Percentiles rank a stretch among this genome's conserved stretches.
Conservation (phyloP, 2,113 vertebrate genomes). For the Meleagris gallopavo region DNA sequence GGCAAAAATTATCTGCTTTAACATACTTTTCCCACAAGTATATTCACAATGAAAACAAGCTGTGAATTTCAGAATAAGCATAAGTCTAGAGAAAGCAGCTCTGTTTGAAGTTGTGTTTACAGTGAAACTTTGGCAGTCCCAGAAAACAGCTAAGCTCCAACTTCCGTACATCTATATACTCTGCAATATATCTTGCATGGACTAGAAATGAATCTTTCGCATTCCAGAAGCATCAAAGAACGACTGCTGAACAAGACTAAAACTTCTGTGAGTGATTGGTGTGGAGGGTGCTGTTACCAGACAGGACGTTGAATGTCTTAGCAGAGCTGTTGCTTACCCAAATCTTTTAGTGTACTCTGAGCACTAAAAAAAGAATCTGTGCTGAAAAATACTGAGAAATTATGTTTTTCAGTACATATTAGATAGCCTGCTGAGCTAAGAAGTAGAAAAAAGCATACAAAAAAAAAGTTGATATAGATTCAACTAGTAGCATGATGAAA, state of each 20-base stretch:
- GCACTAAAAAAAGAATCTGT: constrained; percentile 14
- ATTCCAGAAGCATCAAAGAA: constrained; percentile 67
- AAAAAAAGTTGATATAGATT: neutral
- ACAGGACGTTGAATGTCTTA: constrained; percentile 44
- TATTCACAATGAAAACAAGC: constrained; percentile 64
- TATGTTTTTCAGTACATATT: neutral
- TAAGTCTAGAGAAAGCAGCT: constrained; percentile 59
- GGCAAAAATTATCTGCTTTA: constrained; percentile 8
- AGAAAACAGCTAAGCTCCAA: constrained; percentile 64
- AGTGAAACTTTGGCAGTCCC: constrained; percentile 65
- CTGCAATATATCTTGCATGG: constrained; percentile 68
- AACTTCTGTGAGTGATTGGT: constrained; percentile 43
- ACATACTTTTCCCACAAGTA: constrained; percentile 30
- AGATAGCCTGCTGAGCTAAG: neutral
- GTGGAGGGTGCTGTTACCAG: constrained; percentile 6
- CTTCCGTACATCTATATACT: constrained; percentile 66
- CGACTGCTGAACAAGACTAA: constrained; percentile 60
- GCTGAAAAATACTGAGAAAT: constrained; percentile 19
- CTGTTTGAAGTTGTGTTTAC: constrained; percentile 68
- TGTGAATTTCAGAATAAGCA: constrained; percentile 21
- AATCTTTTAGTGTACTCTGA: constrained; percentile 43
- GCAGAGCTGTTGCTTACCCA: constrained; percentile 46
- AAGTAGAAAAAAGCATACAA: neutral
- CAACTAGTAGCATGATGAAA: neutral
- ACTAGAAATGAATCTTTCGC: constrained; percentile 51